A percentile compares a stretch with the other conserved stretches of the same genome.
Conservation (phyloP, 2,113 vertebrate species). For the Lampris incognitus region DNA sequence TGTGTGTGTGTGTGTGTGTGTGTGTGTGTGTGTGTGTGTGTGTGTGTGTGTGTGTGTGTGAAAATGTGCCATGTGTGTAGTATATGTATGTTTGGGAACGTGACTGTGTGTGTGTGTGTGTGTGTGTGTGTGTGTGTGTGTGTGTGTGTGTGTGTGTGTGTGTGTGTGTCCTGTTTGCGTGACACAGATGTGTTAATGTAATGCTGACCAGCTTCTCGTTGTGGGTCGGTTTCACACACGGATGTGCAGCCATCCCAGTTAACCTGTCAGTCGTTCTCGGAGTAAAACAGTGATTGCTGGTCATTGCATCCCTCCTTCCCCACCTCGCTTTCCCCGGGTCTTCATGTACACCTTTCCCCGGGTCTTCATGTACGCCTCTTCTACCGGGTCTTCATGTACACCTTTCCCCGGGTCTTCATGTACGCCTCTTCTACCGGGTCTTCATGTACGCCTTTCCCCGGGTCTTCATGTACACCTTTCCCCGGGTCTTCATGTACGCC, state of each 20-base stretch:
- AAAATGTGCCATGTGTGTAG: too few species aligned
- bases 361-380: too few species aligned
- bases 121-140: constrained; percentile 32
- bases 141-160: constrained; percentile 23
- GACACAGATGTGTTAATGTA: constrained; percentile 48
- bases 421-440: too few species aligned
- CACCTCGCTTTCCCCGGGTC: too few species aligned
- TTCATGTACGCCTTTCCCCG: too few species aligned
- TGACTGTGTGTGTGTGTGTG: neutral
- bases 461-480: too few species aligned
- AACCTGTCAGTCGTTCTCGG: constrained; percentile 14
- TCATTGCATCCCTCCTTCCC: too few species aligned
- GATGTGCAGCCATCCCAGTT: neutral
- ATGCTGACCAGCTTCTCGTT: constrained; percentile 45
- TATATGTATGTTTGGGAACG: neutral
- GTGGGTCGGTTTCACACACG: constrained; percentile 22
- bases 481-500: too few species aligned
- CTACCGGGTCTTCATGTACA: too few species aligned
- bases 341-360: too few species aligned
- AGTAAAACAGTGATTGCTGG: too few species aligned
- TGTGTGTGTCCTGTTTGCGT: neutral
- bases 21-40: neutral
- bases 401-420: too few species aligned
- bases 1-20: neutral
- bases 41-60: constrained; percentile 1